Percentiles rank a stretch among this genome's conserved stretches.
These are phyloP conservation scores for Nannoperca australis DNA, from an alignment of 2,797 vertebrate species.

Conservation along the genomic window DNA sequence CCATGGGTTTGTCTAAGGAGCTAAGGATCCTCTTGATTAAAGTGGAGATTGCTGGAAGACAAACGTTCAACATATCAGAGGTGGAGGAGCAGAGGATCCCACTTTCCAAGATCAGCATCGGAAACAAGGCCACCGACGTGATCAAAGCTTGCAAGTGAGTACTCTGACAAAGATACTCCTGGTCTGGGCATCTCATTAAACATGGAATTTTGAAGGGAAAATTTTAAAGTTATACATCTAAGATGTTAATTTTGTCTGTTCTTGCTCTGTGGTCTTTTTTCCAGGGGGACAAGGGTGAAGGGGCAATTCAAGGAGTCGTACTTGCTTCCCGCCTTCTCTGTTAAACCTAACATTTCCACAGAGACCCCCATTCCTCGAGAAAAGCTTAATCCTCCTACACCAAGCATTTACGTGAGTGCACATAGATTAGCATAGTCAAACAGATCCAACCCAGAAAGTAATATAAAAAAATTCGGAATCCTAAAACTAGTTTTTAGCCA, in stretches of 20 bases:
- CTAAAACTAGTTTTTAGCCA: slow-evolving; percentile 8
- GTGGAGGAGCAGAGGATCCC: slow-evolving; percentile 84
- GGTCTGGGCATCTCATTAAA: not conserved
- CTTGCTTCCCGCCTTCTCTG: slow-evolving; percentile 88
- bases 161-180: not conserved
- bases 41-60: slow-evolving; percentile 87
- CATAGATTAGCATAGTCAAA: not conserved
- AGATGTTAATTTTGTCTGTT: not conserved
- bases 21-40: slow-evolving; percentile 91
- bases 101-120: slow-evolving; percentile 87
- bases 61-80: slow-evolving; percentile 90
- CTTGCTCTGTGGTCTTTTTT: slow-evolving; percentile 15
- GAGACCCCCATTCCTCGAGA: slow-evolving; percentile 87
- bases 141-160: slow-evolving; percentile 92
- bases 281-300: slow-evolving; percentile 85
- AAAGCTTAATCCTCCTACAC: slow-evolving; percentile 93
- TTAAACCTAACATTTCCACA: slow-evolving; percentile 87
- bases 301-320: slow-evolving; percentile 91
- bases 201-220: not conserved
- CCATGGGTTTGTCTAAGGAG: slow-evolving; percentile 90
- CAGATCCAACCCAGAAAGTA: not conserved
- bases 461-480: not conserved
- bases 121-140: slow-evolving; percentile 87
- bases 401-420: slow-evolving; percentile 93
- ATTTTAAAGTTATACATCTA: not conserved